Evolutionary conservation across 35 echinoderm and acorn worm genomes (phyloP).

Genomic region (Ophioderma brevispina): DNA sequence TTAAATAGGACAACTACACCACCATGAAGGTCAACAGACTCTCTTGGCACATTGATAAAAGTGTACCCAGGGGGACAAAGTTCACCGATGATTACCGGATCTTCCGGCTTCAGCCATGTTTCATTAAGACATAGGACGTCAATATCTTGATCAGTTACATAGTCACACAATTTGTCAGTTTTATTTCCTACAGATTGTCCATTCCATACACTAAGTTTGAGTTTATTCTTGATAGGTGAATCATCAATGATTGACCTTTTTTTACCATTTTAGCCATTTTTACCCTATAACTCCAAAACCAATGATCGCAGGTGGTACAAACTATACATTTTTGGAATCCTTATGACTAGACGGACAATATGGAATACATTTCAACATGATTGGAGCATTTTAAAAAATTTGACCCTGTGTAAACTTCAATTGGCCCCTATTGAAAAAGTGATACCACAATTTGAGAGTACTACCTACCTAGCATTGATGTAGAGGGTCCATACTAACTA

Average conservation of each 20-base stretch:
- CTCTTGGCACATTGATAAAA: conserved; percentile 39
- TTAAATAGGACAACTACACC: conserved; percentile 8
- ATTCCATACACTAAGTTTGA: conserved; percentile 43
- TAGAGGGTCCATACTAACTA: too few relatives aligned
- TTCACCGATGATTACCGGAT: conserved; percentile 41
- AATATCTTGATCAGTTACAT: conserved; percentile 29
- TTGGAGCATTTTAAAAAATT: too few relatives aligned
- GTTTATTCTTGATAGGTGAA: neutral
- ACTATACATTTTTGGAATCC: too few relatives aligned
- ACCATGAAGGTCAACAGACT: neutral
- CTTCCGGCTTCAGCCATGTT: conserved; percentile 38
- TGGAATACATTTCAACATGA: too few relatives aligned
- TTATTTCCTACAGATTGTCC: conserved; percentile 38
- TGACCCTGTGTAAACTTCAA: too few relatives aligned
- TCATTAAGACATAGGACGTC: conserved; percentile 49
- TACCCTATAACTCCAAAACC: too few relatives aligned
- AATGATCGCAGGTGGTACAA: too few relatives aligned
- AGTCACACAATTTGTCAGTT: conserved; percentile 23
- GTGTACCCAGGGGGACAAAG: conserved; percentile 43
- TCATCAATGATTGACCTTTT: neutral
- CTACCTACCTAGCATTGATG: too few relatives aligned
- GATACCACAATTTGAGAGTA: too few relatives aligned
- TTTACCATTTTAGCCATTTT: too few relatives aligned
- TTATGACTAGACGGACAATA: too few relatives aligned
- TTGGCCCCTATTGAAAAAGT: too few relatives aligned